Percentiles rank a stretch among this genome's conserved stretches.
Conservation (phyloP, 2,888 invertebrate species). For the Dastarcus helophoroides region DNA sequence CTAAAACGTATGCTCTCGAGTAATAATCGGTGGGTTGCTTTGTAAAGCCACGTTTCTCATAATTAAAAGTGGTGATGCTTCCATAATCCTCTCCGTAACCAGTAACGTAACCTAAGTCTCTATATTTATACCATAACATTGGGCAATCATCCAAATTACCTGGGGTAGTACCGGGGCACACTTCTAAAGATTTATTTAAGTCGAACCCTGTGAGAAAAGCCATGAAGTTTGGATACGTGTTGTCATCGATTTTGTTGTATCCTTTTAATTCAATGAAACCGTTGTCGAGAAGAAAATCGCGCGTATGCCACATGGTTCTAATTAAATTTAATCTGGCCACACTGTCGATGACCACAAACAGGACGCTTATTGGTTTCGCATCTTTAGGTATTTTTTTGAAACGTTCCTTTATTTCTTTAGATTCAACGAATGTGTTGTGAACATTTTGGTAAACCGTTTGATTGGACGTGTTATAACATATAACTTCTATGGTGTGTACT, state of each 20-base stretch:
- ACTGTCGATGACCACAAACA: constrained; percentile 76
- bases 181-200: constrained; percentile 7
- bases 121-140: constrained; percentile 68
- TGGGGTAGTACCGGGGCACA: constrained; percentile 40
- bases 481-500: constrained; percentile 38
- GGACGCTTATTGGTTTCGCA: constrained; percentile 46
- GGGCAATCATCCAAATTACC: constrained; percentile 56
- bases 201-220: constrained; percentile 62
- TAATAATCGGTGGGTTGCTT: constrained; percentile 73
- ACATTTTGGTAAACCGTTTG: constrained; percentile 41
- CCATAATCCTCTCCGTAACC: constrained; percentile 71
- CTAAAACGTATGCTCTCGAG: constrained; percentile 59
- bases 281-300: constrained; percentile 49
- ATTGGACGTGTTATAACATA: constrained; percentile 36
- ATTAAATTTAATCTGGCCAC: constrained; percentile 69
- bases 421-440: constrained; percentile 39
- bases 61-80: constrained; percentile 63
- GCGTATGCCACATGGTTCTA: constrained; percentile 63
- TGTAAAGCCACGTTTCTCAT: constrained; percentile 58
- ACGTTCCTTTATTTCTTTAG: constrained; percentile 33
- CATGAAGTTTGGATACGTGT: constrained; percentile 84
- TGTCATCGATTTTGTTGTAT: constrained; percentile 65
- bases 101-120: constrained; percentile 59
- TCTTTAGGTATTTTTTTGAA: constrained; percentile 34
- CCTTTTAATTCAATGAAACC: constrained; percentile 30